A percentile compares a stretch with the other conserved stretches of the same genome.
Conservation (phyloP, 2,797 vertebrate genomes). For the Lithobates pipiens region DNA sequence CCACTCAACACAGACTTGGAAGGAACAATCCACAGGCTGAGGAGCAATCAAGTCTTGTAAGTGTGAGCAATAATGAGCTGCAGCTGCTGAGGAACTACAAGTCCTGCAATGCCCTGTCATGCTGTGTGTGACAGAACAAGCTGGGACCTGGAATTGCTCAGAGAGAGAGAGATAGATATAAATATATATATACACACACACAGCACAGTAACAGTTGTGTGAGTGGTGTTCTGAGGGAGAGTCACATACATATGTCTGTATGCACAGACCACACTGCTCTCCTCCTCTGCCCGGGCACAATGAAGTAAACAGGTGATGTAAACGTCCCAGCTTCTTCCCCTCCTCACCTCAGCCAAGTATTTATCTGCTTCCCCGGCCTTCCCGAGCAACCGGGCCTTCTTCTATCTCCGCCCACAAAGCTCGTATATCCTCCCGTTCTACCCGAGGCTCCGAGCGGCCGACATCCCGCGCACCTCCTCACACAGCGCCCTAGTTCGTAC, state of each 20-base stretch:
- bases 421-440: conserved; percentile 34
- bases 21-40: not conserved
- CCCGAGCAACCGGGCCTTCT: not conserved
- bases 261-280: not conserved
- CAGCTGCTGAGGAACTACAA: not conserved
- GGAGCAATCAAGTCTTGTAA: too few species aligned
- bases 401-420: not conserved
- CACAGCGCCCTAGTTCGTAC: conserved; percentile 43
- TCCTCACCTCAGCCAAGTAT: conserved; percentile 12
- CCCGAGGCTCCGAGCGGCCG: conserved; percentile 46
- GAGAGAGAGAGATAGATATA: not conserved
- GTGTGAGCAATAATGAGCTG: not conserved
- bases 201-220: not conserved
- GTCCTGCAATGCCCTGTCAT: not conserved
- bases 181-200: not conserved
- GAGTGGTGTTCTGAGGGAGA: too few species aligned
- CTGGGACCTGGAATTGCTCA: not conserved
- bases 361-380: not conserved
- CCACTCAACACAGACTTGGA: not conserved
- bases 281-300: too few species aligned
- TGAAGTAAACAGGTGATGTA: conserved; percentile 3
- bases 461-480: conserved; percentile 56
- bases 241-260: not conserved
- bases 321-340: not conserved
- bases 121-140: not conserved